These are phyloP conservation scores for Tribolium madens DNA, from an alignment of 1,140 invertebrate species.

Conservation along the genomic window DNA sequence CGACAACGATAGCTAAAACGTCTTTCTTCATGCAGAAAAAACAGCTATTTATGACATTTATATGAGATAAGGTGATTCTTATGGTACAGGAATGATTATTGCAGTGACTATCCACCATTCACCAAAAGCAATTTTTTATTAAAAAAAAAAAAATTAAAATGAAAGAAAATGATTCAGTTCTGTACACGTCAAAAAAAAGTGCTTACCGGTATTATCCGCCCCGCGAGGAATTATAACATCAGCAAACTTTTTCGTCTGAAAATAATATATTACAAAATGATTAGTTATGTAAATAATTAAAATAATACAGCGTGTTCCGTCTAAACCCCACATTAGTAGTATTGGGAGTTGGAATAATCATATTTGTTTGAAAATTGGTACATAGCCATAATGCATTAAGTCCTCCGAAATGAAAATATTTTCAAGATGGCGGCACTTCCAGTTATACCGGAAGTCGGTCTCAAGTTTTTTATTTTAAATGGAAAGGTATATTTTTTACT, in stretches of 20 bases:
- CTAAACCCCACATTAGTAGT: no score
- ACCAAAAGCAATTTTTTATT: slow-evolving; percentile 42
- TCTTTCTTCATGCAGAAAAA: neutral
- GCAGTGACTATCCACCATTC: slow-evolving; percentile 62
- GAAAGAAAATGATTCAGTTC: slow-evolving; percentile 27
- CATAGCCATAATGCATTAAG: no score
- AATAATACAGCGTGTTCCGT: no score
- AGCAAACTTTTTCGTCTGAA: slow-evolving; percentile 98
- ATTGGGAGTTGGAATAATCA: no score
- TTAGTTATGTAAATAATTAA: no score
- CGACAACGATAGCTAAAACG: neutral
- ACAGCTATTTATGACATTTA: slow-evolving; percentile 15
- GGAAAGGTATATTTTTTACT: no score
- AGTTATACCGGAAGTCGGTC: no score
- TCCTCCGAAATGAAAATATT: no score
- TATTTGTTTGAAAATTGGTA: no score
- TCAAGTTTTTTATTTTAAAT: no score
- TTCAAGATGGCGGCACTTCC: no score
- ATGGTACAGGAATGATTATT: slow-evolving; percentile 47
- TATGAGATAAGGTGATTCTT: slow-evolving; percentile 25
- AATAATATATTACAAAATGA: slow-evolving; percentile 54
- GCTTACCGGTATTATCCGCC: slow-evolving; percentile 93
- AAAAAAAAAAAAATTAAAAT: slow-evolving; percentile 3
- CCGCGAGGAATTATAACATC: slow-evolving; percentile 99
- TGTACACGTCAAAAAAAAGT: neutral